phyloP scores from a whole-genome alignment of 2,113 vertebrate genomes.

The Anolis sagrei region DNA sequence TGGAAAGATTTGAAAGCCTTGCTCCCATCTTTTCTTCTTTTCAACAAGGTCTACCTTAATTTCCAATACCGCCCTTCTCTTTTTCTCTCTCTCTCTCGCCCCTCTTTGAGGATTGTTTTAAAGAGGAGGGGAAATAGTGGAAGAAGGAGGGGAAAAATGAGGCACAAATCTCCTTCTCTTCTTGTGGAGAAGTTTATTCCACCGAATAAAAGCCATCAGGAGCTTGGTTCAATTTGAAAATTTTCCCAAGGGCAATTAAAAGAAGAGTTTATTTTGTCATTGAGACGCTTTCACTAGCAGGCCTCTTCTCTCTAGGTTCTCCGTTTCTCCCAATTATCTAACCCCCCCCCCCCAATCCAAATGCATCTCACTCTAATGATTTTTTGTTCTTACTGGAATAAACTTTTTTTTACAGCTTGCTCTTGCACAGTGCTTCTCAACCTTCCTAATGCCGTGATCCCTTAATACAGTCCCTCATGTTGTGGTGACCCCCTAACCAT shows the following conservation, averaged over 20 bases:
- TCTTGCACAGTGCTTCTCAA: too few species aligned
- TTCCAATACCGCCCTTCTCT: neutral
- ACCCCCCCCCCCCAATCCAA: neutral
- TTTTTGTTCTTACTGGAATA: neutral
- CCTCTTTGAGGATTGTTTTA: too few species aligned
- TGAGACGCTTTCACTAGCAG: neutral
- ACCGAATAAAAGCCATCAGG: neutral
- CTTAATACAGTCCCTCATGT: too few species aligned
- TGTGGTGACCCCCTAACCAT: too few species aligned
- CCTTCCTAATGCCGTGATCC: too few species aligned
- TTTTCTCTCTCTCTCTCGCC: too few species aligned
- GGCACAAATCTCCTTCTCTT: too few species aligned
- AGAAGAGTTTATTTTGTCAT: too few species aligned
- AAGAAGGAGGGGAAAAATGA: neutral
- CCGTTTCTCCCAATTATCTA: neutral
- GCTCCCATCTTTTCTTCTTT: neutral
- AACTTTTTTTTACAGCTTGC: neutral
- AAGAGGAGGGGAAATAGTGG: too few species aligned
- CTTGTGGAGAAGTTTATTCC: neutral
- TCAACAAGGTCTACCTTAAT: slow-evolving; percentile 15
- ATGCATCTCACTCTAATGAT: neutral
- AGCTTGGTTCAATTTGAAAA: neutral
- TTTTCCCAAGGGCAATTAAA: neutral
- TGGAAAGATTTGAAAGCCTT: slow-evolving; percentile 3
- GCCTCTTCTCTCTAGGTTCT: neutral